Base-by-base conservation (phyloP, 1,140 invertebrate genomes). In the Dendrolimus punctatus region DNA sequence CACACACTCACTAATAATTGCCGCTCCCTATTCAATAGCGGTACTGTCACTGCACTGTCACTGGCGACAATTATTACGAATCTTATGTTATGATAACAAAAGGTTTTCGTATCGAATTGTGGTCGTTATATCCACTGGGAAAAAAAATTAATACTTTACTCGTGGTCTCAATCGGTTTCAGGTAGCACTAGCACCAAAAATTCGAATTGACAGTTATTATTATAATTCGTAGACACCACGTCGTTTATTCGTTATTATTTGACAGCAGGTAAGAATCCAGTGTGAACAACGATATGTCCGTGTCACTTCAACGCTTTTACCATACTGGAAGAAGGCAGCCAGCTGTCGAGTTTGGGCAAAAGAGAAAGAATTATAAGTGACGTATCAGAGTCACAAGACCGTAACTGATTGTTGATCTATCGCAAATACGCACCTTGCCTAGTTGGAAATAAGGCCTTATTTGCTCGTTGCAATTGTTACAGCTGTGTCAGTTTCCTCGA, bases 401-500 rank as follows among this genome's bases (percentile, higher is more conserved):
- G 61, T 64, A 66, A 59, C 59, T 41, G 47, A 50, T 52, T 42
- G 41, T 54, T 55, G 39, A 44, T 51, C 7, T 47, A 49, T 23
- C 9, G 23, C 53, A 46, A 58, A 73, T 64, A 68, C 65, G 57
- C 42, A 66, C 69, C 53, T 51, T 76, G 49, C 48, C 5, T 4
- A 8, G 36, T 49, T 60, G 6, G 53, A 38, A 49, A 73, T 80
- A 85, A 70, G 69, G 75, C 53, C 40, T 57, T 73, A 45, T 70
- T 72, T 79, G 23, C 39, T 23, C 10, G 37, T 41, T 39, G 8
- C 10, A 41, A 3, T 39, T 46, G 56, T 68, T 58, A 63, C 78
- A 76, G 78, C 73, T 80, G 78, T 79, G 69, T 79, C 74, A 78
- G 72, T 83, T 85, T 82, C 80, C 71, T 77, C 66, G 73, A 77